These are phyloP conservation scores for Synergus laeviventris DNA, from an alignment of 2,888 invertebrate genomes.

Conservation along the genomic window DNA sequence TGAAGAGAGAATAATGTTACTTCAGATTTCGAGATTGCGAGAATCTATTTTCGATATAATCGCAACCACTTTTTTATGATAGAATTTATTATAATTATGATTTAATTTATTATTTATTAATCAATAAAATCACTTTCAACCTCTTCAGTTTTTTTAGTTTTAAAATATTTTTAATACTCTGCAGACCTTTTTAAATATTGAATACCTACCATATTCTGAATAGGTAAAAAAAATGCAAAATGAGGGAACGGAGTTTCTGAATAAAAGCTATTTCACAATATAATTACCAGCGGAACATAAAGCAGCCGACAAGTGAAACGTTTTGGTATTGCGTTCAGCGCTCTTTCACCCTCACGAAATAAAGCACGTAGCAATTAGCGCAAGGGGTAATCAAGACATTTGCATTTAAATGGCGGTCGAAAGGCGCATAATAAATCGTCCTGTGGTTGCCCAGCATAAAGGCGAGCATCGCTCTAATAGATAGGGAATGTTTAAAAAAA, in stretches of 20 bases:
- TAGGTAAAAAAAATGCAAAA: neutral
- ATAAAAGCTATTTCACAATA: conserved; percentile 19
- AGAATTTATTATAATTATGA: no score
- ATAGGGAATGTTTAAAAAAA: neutral
- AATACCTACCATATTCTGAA: neutral
- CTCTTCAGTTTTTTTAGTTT: no score
- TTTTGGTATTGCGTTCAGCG: conserved; percentile 50
- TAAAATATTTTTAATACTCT: neutral
- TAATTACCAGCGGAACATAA: conserved; percentile 36
- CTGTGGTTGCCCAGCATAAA: conserved; percentile 55
- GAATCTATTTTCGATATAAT: no score
- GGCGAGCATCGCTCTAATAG: conserved; percentile 37
- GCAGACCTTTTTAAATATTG: neutral
- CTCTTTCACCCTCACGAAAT: conserved; percentile 42
- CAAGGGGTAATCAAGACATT: conserved; percentile 71
- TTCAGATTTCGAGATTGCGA: no score
- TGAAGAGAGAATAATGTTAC: no score
- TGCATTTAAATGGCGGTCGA: conserved; percentile 72
- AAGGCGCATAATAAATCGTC: conserved; percentile 70
- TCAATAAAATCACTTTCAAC: no score
- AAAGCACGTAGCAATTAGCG: conserved; percentile 70
- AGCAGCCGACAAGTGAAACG: conserved; percentile 44
- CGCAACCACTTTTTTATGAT: no score
- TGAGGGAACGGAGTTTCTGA: neutral
- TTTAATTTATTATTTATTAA: no score